Conservation (phyloP, 2,797 vertebrate genomes). For the Cyclura pinguis region DNA sequence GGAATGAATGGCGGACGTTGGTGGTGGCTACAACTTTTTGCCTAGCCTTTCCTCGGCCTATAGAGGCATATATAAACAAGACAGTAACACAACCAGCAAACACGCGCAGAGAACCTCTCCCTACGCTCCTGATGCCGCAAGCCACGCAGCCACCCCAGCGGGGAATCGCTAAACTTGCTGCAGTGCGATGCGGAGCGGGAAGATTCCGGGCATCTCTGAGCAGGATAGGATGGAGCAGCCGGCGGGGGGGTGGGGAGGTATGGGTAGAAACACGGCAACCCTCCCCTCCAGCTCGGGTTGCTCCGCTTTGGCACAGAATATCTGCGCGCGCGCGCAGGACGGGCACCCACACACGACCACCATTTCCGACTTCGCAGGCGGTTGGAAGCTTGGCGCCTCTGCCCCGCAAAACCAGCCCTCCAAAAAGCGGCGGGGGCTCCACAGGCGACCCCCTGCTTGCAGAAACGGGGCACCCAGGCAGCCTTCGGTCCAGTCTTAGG, state of each 20-base stretch:
- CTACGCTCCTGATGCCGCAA: not conserved
- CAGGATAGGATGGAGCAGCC: not conserved
- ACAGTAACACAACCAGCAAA: not conserved
- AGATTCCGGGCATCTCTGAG: not conserved
- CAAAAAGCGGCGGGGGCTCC: too few relatives aligned
- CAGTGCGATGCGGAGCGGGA: slow-evolving; percentile 24
- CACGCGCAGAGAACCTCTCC: too few relatives aligned
- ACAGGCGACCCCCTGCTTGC: too few relatives aligned
- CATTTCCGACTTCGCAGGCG: not conserved
- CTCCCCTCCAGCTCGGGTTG: not conserved
- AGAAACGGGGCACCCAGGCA: too few relatives aligned
- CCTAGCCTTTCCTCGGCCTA: not conserved
- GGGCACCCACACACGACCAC: not conserved
- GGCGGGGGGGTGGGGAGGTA: not conserved
- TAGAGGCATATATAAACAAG: not conserved
- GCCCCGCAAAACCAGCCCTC: not conserved
- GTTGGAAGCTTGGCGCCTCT: not conserved
- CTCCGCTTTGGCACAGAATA: too few relatives aligned
- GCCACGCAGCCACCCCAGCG: not conserved
- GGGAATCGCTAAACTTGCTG: slow-evolving; percentile 13
- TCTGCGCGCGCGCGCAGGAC: too few relatives aligned
- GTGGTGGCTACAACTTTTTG: not conserved
- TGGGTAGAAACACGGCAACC: not conserved
- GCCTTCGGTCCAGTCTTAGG: not conserved
- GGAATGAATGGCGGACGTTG: not conserved